Conservation (phyloP, 64 coral and sea anemone species). For the Porites lutea region DNA sequence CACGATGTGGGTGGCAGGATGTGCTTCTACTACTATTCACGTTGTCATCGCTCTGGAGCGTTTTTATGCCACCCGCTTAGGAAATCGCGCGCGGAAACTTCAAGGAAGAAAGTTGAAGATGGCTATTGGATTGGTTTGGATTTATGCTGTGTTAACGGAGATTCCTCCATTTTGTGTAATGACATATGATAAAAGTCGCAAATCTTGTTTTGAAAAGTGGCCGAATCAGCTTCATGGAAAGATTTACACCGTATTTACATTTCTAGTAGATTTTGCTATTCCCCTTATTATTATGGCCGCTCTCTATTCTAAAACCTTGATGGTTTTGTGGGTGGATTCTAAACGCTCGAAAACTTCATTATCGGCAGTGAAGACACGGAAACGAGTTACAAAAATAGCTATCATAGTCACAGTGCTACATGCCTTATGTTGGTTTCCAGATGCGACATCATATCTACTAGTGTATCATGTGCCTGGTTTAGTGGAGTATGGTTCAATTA, state of each 20-base stretch:
- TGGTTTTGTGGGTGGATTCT: background rate
- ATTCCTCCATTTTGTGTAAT: background rate
- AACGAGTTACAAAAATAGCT: background rate
- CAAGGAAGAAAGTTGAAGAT: background rate
- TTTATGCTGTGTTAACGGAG: background rate
- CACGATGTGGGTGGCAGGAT: constrained; percentile 1
- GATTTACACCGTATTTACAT: constrained; percentile 9
- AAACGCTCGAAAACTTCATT: background rate
- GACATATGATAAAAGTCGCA: background rate
- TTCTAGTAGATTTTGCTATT: background rate
- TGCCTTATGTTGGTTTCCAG: background rate
- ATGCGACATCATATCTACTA: background rate
- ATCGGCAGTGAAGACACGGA: background rate
- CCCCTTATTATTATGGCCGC: background rate
- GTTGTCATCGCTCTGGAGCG: background rate
- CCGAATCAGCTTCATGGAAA: background rate
- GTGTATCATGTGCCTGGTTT: background rate
- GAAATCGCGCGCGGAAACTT: background rate
- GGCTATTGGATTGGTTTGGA: background rate
- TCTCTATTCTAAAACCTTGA: background rate
- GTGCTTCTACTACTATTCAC: background rate
- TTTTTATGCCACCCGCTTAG: background rate
- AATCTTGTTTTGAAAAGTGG: background rate
- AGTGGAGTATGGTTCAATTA: background rate
- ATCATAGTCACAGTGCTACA: background rate